These are phyloP conservation scores for Tenebrosternarchus preto DNA, from an alignment of 2,113 vertebrate species.

Conservation along the genomic window DNA sequence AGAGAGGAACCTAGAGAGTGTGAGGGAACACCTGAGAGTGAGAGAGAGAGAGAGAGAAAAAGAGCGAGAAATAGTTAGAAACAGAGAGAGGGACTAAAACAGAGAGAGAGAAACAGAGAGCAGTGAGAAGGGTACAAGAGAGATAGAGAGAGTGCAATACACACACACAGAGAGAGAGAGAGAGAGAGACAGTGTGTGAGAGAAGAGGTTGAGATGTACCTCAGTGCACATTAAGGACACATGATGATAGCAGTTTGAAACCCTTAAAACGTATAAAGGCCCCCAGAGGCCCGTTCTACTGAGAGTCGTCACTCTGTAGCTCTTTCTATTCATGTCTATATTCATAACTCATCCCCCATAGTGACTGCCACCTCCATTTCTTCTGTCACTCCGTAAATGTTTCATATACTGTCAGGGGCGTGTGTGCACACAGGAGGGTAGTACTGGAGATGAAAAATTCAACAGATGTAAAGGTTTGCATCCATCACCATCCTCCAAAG, in stretches of 20 bases:
- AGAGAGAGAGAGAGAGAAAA: conserved; percentile 40
- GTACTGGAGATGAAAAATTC: conserved; percentile 67
- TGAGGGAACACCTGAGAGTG: too few species aligned
- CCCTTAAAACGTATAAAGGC: conserved; percentile 29
- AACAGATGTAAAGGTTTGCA: conserved; percentile 70
- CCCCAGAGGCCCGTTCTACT: conserved; percentile 37
- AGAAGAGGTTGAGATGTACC: conserved; percentile 11
- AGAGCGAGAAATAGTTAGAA: not conserved
- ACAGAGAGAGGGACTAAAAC: conserved; percentile 42
- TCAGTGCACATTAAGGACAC: conserved; percentile 38
- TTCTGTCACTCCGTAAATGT: conserved; percentile 67
- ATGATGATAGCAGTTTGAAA: conserved; percentile 38
- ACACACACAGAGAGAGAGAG: conserved; percentile 36
- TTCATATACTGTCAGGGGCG: conserved; percentile 65
- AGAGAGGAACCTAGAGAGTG: conserved; percentile 21
- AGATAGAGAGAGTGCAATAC: conserved; percentile 2
- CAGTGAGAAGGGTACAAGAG: not conserved
- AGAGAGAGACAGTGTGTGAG: conserved; percentile 42
- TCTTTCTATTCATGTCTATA: conserved; percentile 20
- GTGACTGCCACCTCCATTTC: conserved; percentile 55
- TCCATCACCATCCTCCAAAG: conserved; percentile 48
- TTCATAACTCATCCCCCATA: conserved; percentile 55
- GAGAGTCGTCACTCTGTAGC: conserved; percentile 39
- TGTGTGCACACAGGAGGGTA: conserved; percentile 54
- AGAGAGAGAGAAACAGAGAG: conserved; percentile 30